Evolutionary conservation across 1,140 invertebrate genomes (phyloP).

Genomic region (Eumeta japonica): DNA sequence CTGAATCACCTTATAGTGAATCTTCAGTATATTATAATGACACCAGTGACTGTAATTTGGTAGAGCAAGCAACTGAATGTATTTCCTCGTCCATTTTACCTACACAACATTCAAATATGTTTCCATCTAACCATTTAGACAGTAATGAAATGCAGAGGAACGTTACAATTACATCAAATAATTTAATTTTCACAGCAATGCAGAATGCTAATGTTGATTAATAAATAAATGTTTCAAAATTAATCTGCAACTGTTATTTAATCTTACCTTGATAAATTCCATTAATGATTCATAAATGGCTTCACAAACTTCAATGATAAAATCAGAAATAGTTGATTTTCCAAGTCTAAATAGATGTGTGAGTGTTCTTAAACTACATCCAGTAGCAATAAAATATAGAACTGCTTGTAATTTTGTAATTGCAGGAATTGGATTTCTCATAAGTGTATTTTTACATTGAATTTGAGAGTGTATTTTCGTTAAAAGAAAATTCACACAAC

Average conservation of each 20-base stretch:
- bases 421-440: conserved; percentile 16
- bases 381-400: conserved; percentile 18
- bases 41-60: too few relatives aligned
- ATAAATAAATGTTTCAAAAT: not conserved
- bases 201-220: conserved; percentile 1
- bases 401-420: conserved; percentile 18
- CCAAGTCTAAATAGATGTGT: conserved; percentile 8
- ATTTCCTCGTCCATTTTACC: too few relatives aligned
- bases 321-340: conserved; percentile 6
- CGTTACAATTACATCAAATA: not conserved
- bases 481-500: too few relatives aligned
- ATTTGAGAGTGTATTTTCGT: too few relatives aligned
- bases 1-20: too few relatives aligned
- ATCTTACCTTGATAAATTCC: conserved; percentile 7
- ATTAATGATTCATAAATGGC: conserved; percentile 3
- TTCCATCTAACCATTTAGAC: too few relatives aligned
- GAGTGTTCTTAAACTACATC: conserved; percentile 15
- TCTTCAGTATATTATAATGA: too few relatives aligned
- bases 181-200: conserved; percentile 2
- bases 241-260: not conserved
- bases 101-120: too few relatives aligned
- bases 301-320: conserved; percentile 1
- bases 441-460: too few relatives aligned
- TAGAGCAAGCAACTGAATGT: too few relatives aligned
- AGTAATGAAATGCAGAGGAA: too few relatives aligned